phyloP scores from a whole-genome alignment of 2,797 vertebrate species.

The Chaunax sp. region DNA sequence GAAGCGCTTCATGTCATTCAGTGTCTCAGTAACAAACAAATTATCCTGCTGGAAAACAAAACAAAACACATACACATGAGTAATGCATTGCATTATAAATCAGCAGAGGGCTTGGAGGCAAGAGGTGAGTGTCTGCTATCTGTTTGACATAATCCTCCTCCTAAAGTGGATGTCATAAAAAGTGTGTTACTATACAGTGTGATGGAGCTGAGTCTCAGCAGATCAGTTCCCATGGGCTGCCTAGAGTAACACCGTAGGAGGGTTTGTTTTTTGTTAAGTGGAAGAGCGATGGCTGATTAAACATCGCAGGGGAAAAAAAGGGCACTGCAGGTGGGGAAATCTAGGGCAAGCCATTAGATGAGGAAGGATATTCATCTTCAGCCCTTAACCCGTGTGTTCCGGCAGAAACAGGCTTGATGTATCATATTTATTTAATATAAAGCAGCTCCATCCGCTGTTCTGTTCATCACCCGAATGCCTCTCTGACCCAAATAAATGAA shows the following conservation, averaged over 20 bases:
- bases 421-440: slow-evolving; percentile 20
- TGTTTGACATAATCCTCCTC: slow-evolving; percentile 45
- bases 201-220: slow-evolving; percentile 61
- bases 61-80: slow-evolving; percentile 38
- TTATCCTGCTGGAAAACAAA: slow-evolving; percentile 22
- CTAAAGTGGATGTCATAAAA: slow-evolving; percentile 47
- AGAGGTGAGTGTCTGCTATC: slow-evolving; percentile 48
- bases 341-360: slow-evolving; percentile 68
- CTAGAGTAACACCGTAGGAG: slow-evolving; percentile 42
- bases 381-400: slow-evolving; percentile 34
- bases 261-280: slow-evolving; percentile 65
- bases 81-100: slow-evolving; percentile 59
- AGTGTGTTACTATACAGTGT: slow-evolving; percentile 53
- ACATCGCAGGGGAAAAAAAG: slow-evolving; percentile 60
- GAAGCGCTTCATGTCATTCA: slow-evolving; percentile 38
- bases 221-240: slow-evolving; percentile 60
- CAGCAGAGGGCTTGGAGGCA: slow-evolving; percentile 34
- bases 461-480: background rate
- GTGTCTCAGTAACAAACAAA: slow-evolving; percentile 35
- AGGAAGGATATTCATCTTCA: slow-evolving; percentile 50
- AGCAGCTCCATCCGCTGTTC: background rate
- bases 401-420: slow-evolving; percentile 18
- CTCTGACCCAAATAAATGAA: slow-evolving; percentile 3
- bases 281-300: slow-evolving; percentile 55
- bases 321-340: slow-evolving; percentile 72